Base-by-base conservation (phyloP, 2,888 invertebrate genomes). In the Trilocha varians region DNA sequence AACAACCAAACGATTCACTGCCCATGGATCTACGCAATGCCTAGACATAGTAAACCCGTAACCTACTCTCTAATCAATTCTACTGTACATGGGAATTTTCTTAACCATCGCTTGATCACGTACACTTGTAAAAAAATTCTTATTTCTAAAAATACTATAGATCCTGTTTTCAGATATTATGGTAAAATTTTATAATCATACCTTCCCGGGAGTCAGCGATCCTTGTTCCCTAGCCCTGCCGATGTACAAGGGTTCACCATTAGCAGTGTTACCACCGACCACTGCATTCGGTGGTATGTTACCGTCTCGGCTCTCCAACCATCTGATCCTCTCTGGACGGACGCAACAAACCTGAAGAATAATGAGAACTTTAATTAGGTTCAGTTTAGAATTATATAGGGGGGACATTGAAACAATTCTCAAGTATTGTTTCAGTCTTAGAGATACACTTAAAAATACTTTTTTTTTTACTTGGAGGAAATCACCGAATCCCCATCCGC, bases 131-230 rank as follows among this genome's bases (percentile, higher is more conserved):
- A 38, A 32, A 34, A 39, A 13, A 9, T 35, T 16, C 9, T 9
- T 34, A 18, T n/a, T 36, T 25, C 18, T 36, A n/a, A 44, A 39
- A 32, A 11, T 32, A 32, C 3, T 32, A 32, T 32, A 11, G 32
- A 2, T 32, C n/a, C 32, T 11, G 3, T 11, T 11, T 3, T 3
- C n/a, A n/a, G 15, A 36, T 36, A 36, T 14, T 36, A 25, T 13
- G 15, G 1, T 32, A 9, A 5, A 9, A 32, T 13, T 37, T 14
- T 15, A n/a, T 3, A 13, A 15, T 16, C 44, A 54, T 58, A 89
- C 82, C 74, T 89, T 88, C 46, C 89, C 89, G 13, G 89, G 88
- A 40, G 89, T 84, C 43, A 88, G 54, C 1, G 87, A 87, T 3
- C 87, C 87, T 48, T 87, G 84, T 53, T 88, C 82, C 41, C 71